phyloP scores from a whole-genome alignment of 2,113 vertebrate genomes.

The Syrmaticus mikado region DNA sequence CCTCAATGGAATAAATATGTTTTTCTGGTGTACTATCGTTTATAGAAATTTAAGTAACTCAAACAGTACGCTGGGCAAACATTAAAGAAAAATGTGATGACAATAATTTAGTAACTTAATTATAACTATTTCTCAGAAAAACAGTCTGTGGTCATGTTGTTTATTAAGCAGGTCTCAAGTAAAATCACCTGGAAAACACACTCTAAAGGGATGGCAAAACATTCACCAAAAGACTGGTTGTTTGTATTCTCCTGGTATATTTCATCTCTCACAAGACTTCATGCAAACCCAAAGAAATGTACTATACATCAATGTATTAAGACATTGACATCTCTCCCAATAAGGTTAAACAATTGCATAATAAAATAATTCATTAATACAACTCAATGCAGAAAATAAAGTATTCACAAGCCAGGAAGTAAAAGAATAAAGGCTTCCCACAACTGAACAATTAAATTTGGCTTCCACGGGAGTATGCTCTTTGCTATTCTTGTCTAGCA shows the following conservation, averaged over 20 bases:
- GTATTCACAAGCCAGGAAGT: background rate
- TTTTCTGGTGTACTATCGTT: background rate
- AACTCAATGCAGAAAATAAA: background rate
- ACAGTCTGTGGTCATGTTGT: background rate
- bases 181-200: background rate
- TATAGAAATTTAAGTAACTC: background rate
- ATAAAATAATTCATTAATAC: background rate
- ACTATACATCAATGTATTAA: background rate
- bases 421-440: background rate
- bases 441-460: background rate
- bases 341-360: background rate
- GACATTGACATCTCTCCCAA: background rate
- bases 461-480: background rate
- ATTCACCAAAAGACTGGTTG: background rate
- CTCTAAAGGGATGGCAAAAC: background rate
- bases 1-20: background rate
- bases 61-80: background rate
- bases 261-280: background rate
- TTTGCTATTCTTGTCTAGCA: background rate
- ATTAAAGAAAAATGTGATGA: background rate
- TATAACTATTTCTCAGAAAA: background rate
- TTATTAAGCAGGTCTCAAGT: background rate
- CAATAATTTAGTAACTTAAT: background rate
- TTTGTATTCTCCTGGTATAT: background rate
- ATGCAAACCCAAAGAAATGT: background rate